Percentiles rank a stretch among this genome's conserved stretches.
Evolutionary conservation across 37 sponge, comb jelly and placozoan genomes (phyloP).

Genomic region (Corticium candelabrum): DNA sequence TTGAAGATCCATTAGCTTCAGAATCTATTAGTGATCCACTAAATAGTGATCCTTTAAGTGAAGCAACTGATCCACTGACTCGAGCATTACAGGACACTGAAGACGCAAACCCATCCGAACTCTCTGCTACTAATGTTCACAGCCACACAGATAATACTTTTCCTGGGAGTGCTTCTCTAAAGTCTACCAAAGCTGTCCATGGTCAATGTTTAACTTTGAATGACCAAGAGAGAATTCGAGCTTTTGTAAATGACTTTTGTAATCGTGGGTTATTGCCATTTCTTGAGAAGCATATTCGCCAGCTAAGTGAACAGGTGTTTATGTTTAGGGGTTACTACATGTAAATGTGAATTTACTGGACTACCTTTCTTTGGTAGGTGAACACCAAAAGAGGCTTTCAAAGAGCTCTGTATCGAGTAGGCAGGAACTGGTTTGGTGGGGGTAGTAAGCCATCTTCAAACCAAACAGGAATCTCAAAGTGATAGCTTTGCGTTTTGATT

Average conservation of each 20-base stretch:
- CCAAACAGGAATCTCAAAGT: not conserved
- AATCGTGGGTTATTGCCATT: conserved; percentile 8
- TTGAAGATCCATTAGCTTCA: not conserved
- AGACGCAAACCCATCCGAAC: not conserved
- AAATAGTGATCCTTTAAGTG: not conserved
- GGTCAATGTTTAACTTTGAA: conserved; percentile 39
- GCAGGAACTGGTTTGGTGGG: conserved; percentile 35
- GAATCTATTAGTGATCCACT: not conserved
- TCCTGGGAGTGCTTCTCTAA: not conserved
- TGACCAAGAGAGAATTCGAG: conserved; percentile 47
- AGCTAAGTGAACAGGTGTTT: conserved; percentile 3
- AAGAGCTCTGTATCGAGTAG: conserved; percentile 21
- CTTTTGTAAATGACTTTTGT: conserved; percentile 29
- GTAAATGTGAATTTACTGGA: not conserved
- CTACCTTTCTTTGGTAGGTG: too few relatives aligned
- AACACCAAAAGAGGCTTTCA: conserved; percentile 30
- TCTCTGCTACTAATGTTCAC: not conserved
- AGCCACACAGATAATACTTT: not conserved
- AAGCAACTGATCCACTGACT: not conserved
- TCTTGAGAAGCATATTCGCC: not conserved
- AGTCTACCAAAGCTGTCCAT: not conserved
- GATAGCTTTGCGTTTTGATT: not conserved
- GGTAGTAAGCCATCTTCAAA: conserved; percentile 13
- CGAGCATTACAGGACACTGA: not conserved
- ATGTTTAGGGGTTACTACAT: too few relatives aligned